Evolutionary conservation across 1,140 invertebrate species (phyloP).

Genomic region (Drosophila arizonae): DNA sequence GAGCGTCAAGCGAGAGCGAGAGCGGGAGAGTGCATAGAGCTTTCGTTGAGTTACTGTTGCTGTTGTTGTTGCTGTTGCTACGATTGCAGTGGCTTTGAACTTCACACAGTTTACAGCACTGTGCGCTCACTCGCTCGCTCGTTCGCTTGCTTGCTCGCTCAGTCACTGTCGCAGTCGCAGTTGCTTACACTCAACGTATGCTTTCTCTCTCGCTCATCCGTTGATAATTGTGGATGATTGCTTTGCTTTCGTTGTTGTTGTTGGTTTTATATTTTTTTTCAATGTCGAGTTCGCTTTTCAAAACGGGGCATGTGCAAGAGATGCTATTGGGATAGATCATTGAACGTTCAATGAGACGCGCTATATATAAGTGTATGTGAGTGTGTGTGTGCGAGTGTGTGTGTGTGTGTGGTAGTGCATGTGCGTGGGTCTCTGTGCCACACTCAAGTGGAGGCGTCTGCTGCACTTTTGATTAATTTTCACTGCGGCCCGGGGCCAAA

Average conservation of each 20-base stretch:
- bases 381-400: conserved; percentile 7
- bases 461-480: conserved; percentile 76
- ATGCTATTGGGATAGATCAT: conserved; percentile 73
- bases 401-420: not conserved
- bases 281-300: conserved; percentile 80
- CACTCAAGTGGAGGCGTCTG: conserved; percentile 71
- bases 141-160: not conserved
- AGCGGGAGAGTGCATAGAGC: conserved; percentile 34
- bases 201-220: conserved; percentile 23
- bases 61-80: conserved; percentile 3
- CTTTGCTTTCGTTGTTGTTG: conserved; percentile 42
- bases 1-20: conserved; percentile 9
- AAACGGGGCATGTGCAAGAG: conserved; percentile 57
- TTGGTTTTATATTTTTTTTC: conserved; percentile 49
- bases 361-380: conserved; percentile 25
- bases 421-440: conserved; percentile 16
- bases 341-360: conserved; percentile 68
- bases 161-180: conserved; percentile 1
- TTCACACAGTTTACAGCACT: conserved; percentile 67
- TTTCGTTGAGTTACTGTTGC: conserved; percentile 18
- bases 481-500: conserved; percentile 27
- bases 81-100: conserved; percentile 77
- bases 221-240: conserved; percentile 42
- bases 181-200: conserved; percentile 20
- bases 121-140: not conserved